These are phyloP conservation scores for Mechanitis mazaeus DNA, from an alignment of 2,888 invertebrate genomes.

Conservation along the genomic window DNA sequence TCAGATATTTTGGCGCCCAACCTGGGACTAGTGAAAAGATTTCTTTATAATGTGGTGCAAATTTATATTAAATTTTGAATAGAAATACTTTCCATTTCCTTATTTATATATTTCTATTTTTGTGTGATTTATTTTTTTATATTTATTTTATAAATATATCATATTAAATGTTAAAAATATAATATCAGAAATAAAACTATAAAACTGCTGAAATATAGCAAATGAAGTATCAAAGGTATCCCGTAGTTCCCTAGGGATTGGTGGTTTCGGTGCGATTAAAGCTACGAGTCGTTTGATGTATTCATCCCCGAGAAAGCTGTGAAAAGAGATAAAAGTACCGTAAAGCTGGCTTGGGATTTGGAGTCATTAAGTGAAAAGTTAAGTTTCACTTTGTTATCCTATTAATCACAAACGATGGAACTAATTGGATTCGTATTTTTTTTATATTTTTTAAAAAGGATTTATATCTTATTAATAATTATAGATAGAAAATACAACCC, in stretches of 20 bases:
- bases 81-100: background rate
- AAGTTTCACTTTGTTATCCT: constrained; percentile 3
- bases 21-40: constrained; percentile 34
- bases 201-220: background rate
- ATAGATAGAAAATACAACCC: too few species aligned
- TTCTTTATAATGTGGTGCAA: constrained; percentile 26
- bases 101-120: background rate
- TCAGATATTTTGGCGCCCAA: constrained; percentile 55
- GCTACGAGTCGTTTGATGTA: constrained; percentile 58
- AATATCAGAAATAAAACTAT: constrained; percentile 7
- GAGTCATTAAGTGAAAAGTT: constrained; percentile 40
- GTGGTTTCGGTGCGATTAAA: constrained; percentile 59
- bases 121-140: background rate
- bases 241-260: constrained; percentile 31
- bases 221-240: constrained; percentile 43
- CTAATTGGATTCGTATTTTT: background rate
- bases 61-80: background rate
- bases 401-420: background rate
- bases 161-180: background rate
- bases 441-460: too few species aligned
- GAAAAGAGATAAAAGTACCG: constrained; percentile 44
- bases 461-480: too few species aligned
- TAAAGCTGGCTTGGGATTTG: constrained; percentile 43
- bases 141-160: background rate
- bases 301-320: constrained; percentile 42